These are phyloP conservation scores for Semicossyphus pulcher DNA, from an alignment of 2,113 vertebrate genomes.

Conservation along the genomic window DNA sequence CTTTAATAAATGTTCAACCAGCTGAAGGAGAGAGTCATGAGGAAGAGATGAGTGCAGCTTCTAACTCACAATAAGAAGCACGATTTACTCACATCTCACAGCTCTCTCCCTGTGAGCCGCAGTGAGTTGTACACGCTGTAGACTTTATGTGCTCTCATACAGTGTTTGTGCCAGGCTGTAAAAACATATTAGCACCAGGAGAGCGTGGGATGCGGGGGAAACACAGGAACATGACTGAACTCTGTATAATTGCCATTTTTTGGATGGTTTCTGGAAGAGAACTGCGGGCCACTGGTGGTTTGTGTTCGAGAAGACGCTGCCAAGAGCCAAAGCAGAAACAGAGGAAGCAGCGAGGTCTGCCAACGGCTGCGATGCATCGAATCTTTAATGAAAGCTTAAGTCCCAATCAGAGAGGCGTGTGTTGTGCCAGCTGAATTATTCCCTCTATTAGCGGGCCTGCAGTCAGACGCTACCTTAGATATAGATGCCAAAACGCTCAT, in stretches of 20 bases:
- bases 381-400: slow-evolving; percentile 46
- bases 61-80: not conserved
- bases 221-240: slow-evolving; percentile 17
- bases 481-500: slow-evolving; percentile 26
- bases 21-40: not conserved
- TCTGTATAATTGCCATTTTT: slow-evolving; percentile 21
- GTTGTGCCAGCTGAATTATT: slow-evolving; percentile 38
- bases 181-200: slow-evolving; percentile 18
- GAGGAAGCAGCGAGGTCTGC: slow-evolving; percentile 15
- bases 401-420: slow-evolving; percentile 35
- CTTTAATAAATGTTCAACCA: not conserved
- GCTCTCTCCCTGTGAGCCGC: not conserved
- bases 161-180: slow-evolving; percentile 11
- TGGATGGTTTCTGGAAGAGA: not conserved
- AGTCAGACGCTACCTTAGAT: slow-evolving; percentile 12
- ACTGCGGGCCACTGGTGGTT: not conserved
- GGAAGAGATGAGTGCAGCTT: not conserved
- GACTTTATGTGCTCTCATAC: not conserved
- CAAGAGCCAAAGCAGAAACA: slow-evolving; percentile 22
- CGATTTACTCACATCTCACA: not conserved
- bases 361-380: slow-evolving; percentile 8
- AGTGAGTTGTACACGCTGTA: not conserved
- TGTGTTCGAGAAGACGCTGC: slow-evolving; percentile 23
- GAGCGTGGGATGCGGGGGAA: not conserved
- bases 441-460: slow-evolving; percentile 24